phyloP scores from a whole-genome alignment of 2,888 invertebrate genomes.

The Plemyria rubiginata region DNA sequence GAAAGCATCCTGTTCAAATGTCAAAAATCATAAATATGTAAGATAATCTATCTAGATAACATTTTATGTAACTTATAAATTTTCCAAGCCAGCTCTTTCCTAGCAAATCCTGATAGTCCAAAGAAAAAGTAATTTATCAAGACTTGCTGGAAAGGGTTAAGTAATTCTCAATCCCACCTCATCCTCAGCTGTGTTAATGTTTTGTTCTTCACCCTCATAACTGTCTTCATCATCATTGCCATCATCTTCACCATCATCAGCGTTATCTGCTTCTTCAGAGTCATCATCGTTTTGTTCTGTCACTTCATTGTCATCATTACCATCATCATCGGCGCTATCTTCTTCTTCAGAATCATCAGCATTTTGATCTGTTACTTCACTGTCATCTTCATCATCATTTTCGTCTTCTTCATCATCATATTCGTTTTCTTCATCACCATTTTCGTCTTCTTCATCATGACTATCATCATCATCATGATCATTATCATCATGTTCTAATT shows the following conservation, averaged over 20 bases:
- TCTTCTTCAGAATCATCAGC: slow-evolving; percentile 43
- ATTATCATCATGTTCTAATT: slow-evolving; percentile 56
- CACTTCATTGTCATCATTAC: slow-evolving; percentile 49
- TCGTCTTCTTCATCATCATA: slow-evolving; percentile 53
- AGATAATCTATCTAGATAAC: neutral
- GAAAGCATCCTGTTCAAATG: slow-evolving; percentile 48
- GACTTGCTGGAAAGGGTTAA: neutral
- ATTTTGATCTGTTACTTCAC: slow-evolving; percentile 47
- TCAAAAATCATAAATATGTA: slow-evolving; percentile 5
- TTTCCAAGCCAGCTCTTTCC: neutral
- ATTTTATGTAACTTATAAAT: neutral
- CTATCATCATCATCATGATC: slow-evolving; percentile 26
- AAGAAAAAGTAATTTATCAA: neutral
- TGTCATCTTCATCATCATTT: slow-evolving; percentile 52
- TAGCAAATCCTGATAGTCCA: slow-evolving; percentile 1
- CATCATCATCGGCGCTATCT: slow-evolving; percentile 43
- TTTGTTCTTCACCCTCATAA: slow-evolving; percentile 49
- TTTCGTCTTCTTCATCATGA: slow-evolving; percentile 53
- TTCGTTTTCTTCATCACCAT: slow-evolving; percentile 54
- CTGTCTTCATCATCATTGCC: slow-evolving; percentile 51
- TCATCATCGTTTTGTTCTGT: slow-evolving; percentile 47
- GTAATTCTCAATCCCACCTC: slow-evolving; percentile 45
- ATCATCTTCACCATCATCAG: slow-evolving; percentile 44
- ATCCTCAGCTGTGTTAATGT: slow-evolving; percentile 47
- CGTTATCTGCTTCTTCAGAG: slow-evolving; percentile 37